A percentile compares a stretch with the other conserved stretches of the same genome.
Conservation (phyloP, 92 coral and sea anemone species). For the Palythoa grandis region DNA sequence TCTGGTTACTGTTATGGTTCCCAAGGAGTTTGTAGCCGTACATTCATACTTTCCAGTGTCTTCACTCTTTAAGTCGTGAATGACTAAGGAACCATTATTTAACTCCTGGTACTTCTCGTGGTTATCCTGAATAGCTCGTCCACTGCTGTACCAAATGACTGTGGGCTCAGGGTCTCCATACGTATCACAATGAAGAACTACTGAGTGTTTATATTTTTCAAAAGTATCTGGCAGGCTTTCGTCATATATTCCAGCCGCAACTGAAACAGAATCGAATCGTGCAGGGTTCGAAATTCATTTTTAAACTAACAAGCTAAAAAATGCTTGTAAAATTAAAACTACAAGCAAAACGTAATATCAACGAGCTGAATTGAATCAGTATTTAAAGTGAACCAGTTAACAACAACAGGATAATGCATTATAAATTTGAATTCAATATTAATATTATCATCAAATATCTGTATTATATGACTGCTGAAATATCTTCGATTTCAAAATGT, state of each 20-base stretch:
- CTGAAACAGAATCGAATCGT: conserved; percentile 27
- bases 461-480: too few species aligned
- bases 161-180: conserved; percentile 90
- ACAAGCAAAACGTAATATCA: too few species aligned
- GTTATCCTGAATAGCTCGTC: conserved; percentile 57
- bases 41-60: conserved; percentile 93
- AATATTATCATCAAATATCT: too few species aligned
- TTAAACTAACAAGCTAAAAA: background rate
- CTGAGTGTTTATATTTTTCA: conserved; percentile 68
- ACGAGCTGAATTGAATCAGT: too few species aligned
- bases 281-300: background rate
- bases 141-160: conserved; percentile 86
- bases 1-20: conserved; percentile 69
- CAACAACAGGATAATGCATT: too few species aligned
- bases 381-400: too few species aligned
- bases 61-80: conserved; percentile 60
- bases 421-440: too few species aligned
- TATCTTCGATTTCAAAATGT: too few species aligned
- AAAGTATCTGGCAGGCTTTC: conserved; percentile 62
- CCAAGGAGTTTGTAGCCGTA: conserved; percentile 76
- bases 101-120: conserved; percentile 67
- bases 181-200: conserved; percentile 79
- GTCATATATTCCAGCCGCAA: conserved; percentile 77
- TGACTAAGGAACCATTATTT: conserved; percentile 73
- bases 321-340: background rate